phyloP scores from a whole-genome alignment of 2,888 invertebrate genomes.

The Sarcophaga carnaria region DNA sequence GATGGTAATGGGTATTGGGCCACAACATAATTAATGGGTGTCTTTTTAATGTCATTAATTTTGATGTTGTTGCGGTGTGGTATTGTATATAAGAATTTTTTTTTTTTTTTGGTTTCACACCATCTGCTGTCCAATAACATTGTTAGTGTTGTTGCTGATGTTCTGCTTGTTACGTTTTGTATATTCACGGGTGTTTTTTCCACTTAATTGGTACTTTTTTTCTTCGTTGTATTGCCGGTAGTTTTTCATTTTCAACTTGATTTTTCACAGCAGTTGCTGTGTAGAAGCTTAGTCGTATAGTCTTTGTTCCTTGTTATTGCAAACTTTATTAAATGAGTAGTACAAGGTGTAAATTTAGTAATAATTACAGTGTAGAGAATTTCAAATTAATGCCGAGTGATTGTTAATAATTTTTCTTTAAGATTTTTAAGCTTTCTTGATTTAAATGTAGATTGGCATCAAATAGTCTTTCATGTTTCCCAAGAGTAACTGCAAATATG shows the following conservation, averaged over 20 bases:
- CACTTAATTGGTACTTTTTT: background rate
- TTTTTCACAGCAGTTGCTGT: background rate
- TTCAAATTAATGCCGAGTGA: background rate
- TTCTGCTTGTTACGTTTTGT: background rate
- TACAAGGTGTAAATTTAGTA: background rate
- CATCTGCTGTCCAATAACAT: slow-evolving; percentile 24
- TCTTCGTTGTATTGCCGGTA: background rate
- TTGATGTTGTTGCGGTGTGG: slow-evolving; percentile 56
- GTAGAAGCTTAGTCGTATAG: no score
- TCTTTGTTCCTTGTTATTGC: background rate
- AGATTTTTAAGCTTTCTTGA: no score
- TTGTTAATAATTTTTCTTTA: no score
- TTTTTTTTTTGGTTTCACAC: background rate
- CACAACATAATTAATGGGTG: slow-evolving; percentile 62
- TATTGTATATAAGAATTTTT: slow-evolving; percentile 6
- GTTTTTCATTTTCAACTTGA: slow-evolving; percentile 6
- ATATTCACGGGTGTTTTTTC: background rate
- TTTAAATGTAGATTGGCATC: no score
- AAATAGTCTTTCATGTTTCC: no score
- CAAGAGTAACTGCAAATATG: no score
- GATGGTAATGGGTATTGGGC: slow-evolving; percentile 60
- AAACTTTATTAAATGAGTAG: background rate
- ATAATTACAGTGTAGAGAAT: background rate
- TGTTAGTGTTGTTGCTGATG: slow-evolving; percentile 15
- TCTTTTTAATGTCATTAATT: slow-evolving; percentile 64